Base-by-base conservation (phyloP, 2,113 vertebrate genomes). In the Barbus barbus region DNA sequence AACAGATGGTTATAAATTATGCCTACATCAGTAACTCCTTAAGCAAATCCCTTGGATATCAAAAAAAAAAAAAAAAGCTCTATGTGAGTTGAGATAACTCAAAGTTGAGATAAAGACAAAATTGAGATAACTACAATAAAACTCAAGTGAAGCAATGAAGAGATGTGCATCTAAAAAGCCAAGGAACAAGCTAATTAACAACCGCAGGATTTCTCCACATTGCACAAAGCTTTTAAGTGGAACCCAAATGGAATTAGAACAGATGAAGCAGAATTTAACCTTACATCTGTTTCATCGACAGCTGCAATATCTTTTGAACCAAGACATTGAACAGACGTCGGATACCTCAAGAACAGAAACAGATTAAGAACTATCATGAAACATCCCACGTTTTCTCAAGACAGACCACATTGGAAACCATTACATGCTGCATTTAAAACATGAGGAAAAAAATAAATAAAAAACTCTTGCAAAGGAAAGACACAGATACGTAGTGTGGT, bases 31-130 rank as follows among this genome's bases (percentile, higher is more conserved):
- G 78, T 48, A 83, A 51, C 44, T 76, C 82, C 72, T 31, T 83
- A 83, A 77, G 38, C 83, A 78, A 33, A 84, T 56, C 63, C 83
- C 53, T 84, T 84, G 51, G 65, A 84, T 56, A 78, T 28, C 7
- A 28, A 12, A n/a, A 46, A 60, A 13, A 33, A 24, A 46, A 8
- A 48, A 46, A 73, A 72, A 31, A 22, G 41, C 6, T 67, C 67
- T 80, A n/a, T n/a, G 28, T n/a, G 20, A 44, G 78, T 51, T 5
- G n/a, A n/a, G n/a, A n/a, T n/a, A n/a, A n/a, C n/a, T n/a, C n/a
- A n/a, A n/a, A n/a, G 16, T 24, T 76, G n/a, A n/a, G n/a, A n/a
- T 48, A 67, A 80, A 67, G 61, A 63, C 77, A 28, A 24, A 38
- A 28, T 79, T 28, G 11, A 26, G 71, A 44, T 2, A 75, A 80